Conservation (phyloP, 1,140 invertebrate genomes). For the Mycetomoellerius zeteki region DNA sequence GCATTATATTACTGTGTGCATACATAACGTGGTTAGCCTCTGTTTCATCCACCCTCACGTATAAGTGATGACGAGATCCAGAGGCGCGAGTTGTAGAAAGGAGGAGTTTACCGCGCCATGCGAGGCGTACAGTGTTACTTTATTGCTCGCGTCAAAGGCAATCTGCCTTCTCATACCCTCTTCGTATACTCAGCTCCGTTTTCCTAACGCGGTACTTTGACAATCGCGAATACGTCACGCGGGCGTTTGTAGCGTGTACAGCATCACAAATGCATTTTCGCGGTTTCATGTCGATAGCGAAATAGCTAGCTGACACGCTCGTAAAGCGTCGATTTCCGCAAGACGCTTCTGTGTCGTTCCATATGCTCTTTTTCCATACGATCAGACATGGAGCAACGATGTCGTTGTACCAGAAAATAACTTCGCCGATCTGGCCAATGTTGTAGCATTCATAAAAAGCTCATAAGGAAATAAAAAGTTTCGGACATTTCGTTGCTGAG, state of each 20-base stretch:
- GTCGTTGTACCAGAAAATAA: background rate
- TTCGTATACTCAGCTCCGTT: background rate
- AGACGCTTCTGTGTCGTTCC: background rate
- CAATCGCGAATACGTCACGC: conserved; percentile 27
- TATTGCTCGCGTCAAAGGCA: conserved; percentile 61
- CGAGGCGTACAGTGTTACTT: conserved; percentile 43
- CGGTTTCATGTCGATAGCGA: conserved; percentile 21
- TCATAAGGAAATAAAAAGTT: conserved; percentile 68
- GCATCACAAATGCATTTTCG: conserved; percentile 44
- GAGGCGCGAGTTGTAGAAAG: conserved; percentile 46
- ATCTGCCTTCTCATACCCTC: conserved; percentile 13
- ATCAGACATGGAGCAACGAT: background rate
- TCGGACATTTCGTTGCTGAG: conserved; percentile 33
- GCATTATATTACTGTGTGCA: conserved; percentile 57
- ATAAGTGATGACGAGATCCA: conserved; percentile 43
- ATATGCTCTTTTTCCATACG: background rate
- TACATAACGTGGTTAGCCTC: conserved; percentile 41
- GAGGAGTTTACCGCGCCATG: conserved; percentile 14
- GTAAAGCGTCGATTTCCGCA: conserved; percentile 33
- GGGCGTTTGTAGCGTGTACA: conserved; percentile 19
- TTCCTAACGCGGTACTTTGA: conserved; percentile 53
- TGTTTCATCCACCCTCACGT: conserved; percentile 5
- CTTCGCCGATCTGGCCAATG: background rate
- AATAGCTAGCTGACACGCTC: conserved; percentile 18
- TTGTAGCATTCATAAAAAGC: conserved; percentile 61